phyloP scores from a whole-genome alignment of 2,113 vertebrate species.

The Dicrurus megarhynchus region DNA sequence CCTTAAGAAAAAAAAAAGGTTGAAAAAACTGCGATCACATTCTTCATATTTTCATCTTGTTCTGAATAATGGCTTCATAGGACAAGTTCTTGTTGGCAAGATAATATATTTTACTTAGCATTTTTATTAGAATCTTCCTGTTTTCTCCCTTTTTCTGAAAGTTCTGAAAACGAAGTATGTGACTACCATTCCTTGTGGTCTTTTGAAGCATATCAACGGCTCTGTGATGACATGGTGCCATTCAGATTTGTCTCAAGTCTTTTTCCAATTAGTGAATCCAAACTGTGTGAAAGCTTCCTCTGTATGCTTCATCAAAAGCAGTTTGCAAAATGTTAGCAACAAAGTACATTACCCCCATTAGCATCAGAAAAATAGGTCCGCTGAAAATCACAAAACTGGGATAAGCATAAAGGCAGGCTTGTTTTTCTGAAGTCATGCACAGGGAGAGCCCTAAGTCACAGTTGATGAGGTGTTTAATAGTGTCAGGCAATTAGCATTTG shows the following conservation, averaged over 20 bases:
- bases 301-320: not conserved
- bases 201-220: not conserved
- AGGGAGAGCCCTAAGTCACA: constrained; percentile 10
- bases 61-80: not conserved
- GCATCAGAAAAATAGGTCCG: not conserved
- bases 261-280: constrained; percentile 52
- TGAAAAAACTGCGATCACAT: not conserved
- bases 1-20: not conserved
- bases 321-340: not conserved
- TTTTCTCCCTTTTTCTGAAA: not conserved
- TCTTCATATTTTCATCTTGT: constrained; percentile 24
- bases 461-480: constrained; percentile 29
- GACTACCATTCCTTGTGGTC: constrained; percentile 49
- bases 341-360: constrained; percentile 10
- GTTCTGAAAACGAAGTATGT: not conserved
- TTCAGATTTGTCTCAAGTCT: constrained; percentile 37
- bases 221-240: constrained; percentile 11
- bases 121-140: constrained; percentile 46
- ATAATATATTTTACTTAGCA: not conserved
- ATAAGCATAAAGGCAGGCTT: constrained; percentile 39
- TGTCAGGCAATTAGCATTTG: constrained; percentile 43
- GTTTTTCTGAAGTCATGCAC: constrained; percentile 32
- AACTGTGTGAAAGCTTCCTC: constrained; percentile 29
- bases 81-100: not conserved
- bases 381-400: constrained; percentile 7